Evolutionary conservation across 2,113 vertebrate species (phyloP), one percentile per base, ranked within the genome.

Genomic region (Leucoraja erinaceus): DNA sequence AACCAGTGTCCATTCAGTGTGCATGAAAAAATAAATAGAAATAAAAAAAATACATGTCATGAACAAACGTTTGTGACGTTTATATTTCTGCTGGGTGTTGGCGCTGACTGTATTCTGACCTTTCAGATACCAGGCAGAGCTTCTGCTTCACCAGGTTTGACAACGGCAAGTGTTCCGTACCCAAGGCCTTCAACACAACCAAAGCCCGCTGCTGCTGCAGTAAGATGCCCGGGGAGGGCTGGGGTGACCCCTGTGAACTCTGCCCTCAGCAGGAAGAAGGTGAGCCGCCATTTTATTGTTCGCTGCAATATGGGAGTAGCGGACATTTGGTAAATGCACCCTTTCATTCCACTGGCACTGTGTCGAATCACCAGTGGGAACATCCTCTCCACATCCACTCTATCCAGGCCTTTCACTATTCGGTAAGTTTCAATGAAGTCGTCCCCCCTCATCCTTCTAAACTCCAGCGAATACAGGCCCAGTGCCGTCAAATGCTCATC

Each of bases 91-190:
- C 63, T 31, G 28, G 5, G 31, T 11, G 4, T 86, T 63, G 28
- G 59, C 18, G 63, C 6, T 88, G 14, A 20, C 63, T 63, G 59
- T 5, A 84, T 84, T 84, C 81, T 61, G 31, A 88, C 12, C 22
- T 38, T 76, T 0, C 95, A 99, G 98, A 99, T 92, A 99, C 97
- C 0, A 97, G 97, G 28, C 96, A 97, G 94, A 98, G 98, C 94
- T 98, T 98, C 97, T 99, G 98, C 94, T 99, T 99, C 95, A 98
- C 98, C 9, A 97, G 95, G 79, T 99, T 99, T 0, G 98, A 99
- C 84, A 96, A 96, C 0, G 97, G 98, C 0, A 98, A 97, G 94
- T 99, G 98, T 93, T 97, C 97, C 0, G 96, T 97, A 25, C 98
- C 98, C 93, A 99, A 98, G 93, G 96, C 97, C 70, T 97, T 97